phyloP scores from a whole-genome alignment of 2,888 invertebrate genomes.

The Chironomus riparius region DNA sequence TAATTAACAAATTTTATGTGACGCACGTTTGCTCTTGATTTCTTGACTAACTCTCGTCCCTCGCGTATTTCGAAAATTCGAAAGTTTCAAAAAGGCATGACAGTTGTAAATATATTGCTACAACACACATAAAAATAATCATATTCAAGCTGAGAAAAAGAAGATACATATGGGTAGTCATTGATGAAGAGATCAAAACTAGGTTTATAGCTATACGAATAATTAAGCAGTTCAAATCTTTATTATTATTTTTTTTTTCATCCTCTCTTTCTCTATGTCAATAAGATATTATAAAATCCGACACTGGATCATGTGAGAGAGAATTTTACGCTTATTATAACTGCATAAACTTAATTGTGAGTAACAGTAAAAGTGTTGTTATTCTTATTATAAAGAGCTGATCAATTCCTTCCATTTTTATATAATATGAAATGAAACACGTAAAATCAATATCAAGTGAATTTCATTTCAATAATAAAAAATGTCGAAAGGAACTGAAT shows the following conservation, averaged over 20 bases:
- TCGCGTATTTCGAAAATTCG: too few species aligned
- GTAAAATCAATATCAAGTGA: background rate
- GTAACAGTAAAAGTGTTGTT: conserved; percentile 7
- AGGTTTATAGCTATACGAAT: background rate
- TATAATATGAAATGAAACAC: background rate
- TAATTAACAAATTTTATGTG: too few species aligned
- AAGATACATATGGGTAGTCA: too few species aligned
- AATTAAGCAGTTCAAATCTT: background rate
- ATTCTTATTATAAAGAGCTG: background rate
- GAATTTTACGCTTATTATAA: background rate
- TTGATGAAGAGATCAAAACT: background rate
- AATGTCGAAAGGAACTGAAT: background rate
- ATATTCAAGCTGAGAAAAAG: too few species aligned
- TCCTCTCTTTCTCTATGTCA: too few species aligned
- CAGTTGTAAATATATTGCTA: too few species aligned
- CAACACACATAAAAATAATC: too few species aligned
- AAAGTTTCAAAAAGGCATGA: too few species aligned
- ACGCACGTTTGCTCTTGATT: too few species aligned
- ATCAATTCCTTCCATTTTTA: background rate
- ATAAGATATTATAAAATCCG: too few species aligned
- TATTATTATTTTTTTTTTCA: too few species aligned
- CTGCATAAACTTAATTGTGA: background rate
- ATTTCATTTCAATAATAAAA: background rate
- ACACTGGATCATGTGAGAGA: background rate
- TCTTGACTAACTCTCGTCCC: too few species aligned